phyloP scores from a whole-genome alignment of 2,888 invertebrate species.

The Nymphalis polychloros region DNA sequence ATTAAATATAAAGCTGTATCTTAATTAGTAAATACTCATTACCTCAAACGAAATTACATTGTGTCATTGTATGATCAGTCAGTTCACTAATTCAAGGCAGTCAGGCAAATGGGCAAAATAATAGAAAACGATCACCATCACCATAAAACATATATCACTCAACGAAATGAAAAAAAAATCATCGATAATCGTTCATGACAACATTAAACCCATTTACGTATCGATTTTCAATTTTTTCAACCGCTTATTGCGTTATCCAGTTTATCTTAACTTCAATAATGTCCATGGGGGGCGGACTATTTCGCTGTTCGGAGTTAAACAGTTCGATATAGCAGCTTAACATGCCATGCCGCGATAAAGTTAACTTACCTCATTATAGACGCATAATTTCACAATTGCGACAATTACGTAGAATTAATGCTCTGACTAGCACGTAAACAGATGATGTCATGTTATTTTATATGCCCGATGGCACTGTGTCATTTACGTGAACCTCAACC shows the following conservation, averaged over 20 bases:
- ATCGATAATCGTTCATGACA: not conserved
- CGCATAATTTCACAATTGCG: slow-evolving; percentile 19
- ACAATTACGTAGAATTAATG: slow-evolving; percentile 4
- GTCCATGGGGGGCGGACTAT: slow-evolving; percentile 32
- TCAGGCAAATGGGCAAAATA: no score
- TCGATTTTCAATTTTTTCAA: slow-evolving; percentile 32
- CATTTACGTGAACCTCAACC: no score
- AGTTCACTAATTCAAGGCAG: no score
- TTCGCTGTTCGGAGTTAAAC: slow-evolving; percentile 21
- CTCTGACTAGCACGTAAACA: not conserved
- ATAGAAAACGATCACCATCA: not conserved
- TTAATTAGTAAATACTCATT: no score
- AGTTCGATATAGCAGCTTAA: slow-evolving; percentile 45
- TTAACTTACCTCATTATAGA: slow-evolving; percentile 46
- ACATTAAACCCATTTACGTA: slow-evolving; percentile 15
- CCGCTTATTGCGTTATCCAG: slow-evolving; percentile 23
- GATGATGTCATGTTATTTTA: not conserved
- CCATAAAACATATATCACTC: not conserved
- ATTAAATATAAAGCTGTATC: no score
- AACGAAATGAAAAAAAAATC: not conserved
- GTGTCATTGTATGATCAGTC: no score
- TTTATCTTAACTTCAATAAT: slow-evolving; percentile 29
- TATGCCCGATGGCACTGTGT: no score
- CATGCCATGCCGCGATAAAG: slow-evolving; percentile 54
- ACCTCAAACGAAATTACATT: no score